phyloP scores from a whole-genome alignment of 2,113 vertebrate genomes.

The Leptodactylus fuscus region DNA sequence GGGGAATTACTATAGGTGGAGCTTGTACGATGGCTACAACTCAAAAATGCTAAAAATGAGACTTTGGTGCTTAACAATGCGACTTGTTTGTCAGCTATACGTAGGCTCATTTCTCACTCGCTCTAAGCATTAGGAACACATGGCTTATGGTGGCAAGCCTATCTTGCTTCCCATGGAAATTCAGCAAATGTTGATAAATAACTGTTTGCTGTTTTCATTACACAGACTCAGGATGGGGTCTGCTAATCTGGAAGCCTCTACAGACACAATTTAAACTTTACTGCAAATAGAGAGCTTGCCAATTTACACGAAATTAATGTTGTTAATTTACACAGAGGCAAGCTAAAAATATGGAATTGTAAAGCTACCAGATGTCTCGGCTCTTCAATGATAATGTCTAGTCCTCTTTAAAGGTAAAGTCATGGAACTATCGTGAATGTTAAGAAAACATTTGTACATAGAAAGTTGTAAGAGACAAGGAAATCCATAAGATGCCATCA shows the following conservation, averaged over 20 bases:
- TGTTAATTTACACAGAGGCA: slow-evolving; percentile 29
- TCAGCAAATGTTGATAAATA: slow-evolving; percentile 48
- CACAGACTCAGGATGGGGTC: slow-evolving; percentile 45
- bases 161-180: slow-evolving; percentile 1
- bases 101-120: neutral
- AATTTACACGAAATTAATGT: slow-evolving; percentile 46
- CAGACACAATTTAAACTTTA: slow-evolving; percentile 44
- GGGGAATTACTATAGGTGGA: neutral
- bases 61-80: neutral
- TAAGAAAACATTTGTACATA: neutral
- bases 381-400: neutral
- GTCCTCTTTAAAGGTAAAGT: slow-evolving; percentile 3
- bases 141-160: neutral
- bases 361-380: slow-evolving; percentile 40
- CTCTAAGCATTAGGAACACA: neutral
- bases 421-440: neutral
- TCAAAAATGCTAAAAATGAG: neutral
- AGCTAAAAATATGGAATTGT: slow-evolving; percentile 35
- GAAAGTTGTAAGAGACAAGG: neutral
- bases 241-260: slow-evolving; percentile 40
- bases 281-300: slow-evolving; percentile 34
- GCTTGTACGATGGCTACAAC: neutral
- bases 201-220: slow-evolving; percentile 50
- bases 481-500: neutral
- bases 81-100: neutral